These are phyloP conservation scores for Catostylus mosaicus DNA, from an alignment of 30 jellyfish, hydroid and myxozoan species.

Conservation along the genomic window DNA sequence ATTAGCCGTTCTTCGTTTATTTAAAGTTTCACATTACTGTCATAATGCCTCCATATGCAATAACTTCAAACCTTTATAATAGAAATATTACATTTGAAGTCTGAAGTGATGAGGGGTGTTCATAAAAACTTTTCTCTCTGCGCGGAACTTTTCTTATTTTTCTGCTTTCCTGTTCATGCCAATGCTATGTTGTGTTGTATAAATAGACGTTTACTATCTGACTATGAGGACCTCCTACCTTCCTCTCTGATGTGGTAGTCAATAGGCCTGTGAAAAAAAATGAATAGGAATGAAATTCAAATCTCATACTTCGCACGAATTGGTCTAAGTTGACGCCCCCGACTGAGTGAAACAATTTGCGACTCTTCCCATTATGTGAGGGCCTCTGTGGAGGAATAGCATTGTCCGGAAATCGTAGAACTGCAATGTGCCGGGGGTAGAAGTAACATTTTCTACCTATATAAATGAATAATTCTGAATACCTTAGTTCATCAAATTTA, in stretches of 20 bases:
- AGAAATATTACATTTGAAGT: too few species aligned
- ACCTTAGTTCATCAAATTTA: background rate
- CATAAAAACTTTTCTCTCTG: too few species aligned
- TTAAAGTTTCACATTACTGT: too few species aligned
- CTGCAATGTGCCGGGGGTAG: conserved; percentile 6
- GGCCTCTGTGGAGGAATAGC: conserved; percentile 32
- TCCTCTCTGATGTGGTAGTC: background rate
- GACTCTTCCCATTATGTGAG: conserved; percentile 15
- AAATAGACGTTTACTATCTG: background rate
- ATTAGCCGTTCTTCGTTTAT: too few species aligned
- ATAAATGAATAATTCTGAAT: background rate
- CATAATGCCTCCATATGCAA: too few species aligned
- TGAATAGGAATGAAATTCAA: conserved; percentile 24
- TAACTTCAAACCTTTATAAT: too few species aligned
- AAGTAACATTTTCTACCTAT: too few species aligned
- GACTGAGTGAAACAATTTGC: conserved; percentile 56
- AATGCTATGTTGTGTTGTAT: too few species aligned
- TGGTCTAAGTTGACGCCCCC: conserved; percentile 36
- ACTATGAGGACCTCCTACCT: too few species aligned
- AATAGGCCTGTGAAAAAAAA: background rate
- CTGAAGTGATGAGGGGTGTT: too few species aligned
- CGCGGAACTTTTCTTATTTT: too few species aligned
- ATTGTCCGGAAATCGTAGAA: conserved; percentile 50
- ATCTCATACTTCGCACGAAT: conserved; percentile 35
- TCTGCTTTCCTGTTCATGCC: too few species aligned